Evolutionary conservation across 2,888 invertebrate species (phyloP), one percentile per base, ranked within the genome.

Genomic region (Entomobrya multifasciata): DNA sequence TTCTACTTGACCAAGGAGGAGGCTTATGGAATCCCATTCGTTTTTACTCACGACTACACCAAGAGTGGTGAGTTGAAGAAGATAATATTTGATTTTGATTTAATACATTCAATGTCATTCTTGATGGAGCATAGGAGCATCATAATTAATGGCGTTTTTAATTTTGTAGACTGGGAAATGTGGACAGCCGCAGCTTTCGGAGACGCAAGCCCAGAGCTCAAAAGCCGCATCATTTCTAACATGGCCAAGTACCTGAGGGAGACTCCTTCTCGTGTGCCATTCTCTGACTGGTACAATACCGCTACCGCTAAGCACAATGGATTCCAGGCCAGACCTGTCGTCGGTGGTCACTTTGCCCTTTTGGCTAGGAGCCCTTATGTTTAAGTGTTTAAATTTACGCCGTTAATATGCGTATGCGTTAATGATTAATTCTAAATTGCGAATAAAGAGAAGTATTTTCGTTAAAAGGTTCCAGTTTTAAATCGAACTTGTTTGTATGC

Each of bases 151-250:
- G 36, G 8, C 25, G 17, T 49, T n/a, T 49, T 78, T 74, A 36
- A 81, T 65, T 84, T 60, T 65, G 11, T 49, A 88, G 90, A 90
- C 70, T 90, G 90, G 90, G 90, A 90, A 78, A 70, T 90, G 83
- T 90, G 90, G 90, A 88, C 89, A 1, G 90, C 90, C 1, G 90
- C 90, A 1, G 88, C 89, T 17, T 90, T 88, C 30, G 90, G 90
- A 41, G 85, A 88, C 3, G 72, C 55, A 1, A 89, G 60, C 52
- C 90, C 89, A 11, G 52, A 30, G 1, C 60, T 90, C 0, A 80
- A 80, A 13, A 72, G 49, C 0, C 36, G 74, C 55, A 17, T 89
- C 0, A 57, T 90, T 52, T 49, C 57, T n/a, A 55, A 49, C 55
- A 49, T 90, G 44, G 83, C 74, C 5, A 55, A 47, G 15, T 89